Evolutionary conservation across 2,888 invertebrate genomes (phyloP), one percentile per base, ranked within the genome.

Genomic region (Pimpla rufipes): DNA sequence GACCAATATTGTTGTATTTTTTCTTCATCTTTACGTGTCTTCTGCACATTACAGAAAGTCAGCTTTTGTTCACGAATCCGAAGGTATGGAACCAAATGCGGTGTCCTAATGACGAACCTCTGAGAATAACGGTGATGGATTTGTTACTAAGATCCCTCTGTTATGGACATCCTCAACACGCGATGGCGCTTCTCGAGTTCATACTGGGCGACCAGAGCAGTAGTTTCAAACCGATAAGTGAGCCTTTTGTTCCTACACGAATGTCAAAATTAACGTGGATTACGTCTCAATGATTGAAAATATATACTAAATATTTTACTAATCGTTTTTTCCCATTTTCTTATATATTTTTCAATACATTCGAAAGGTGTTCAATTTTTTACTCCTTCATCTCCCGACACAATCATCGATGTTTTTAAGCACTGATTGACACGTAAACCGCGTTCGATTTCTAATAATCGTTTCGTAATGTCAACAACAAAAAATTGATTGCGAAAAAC

Each of bases 161-260:
- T 77, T 64, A 79, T 50, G 77, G 68, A 8, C 78, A 85, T 64
- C 55, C 81, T 6, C 86, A 89, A 13, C 59, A 89, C 47, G 92
- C 90, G 6, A 82, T 87, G 45, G 84, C 78, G 6, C 79, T 92
- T 21, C 89, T 90, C 23, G 77, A 89, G 50, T 87, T 87, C 74
- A 76, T 92, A 59, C 40, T 90, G 6, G n/a, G 21, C 37, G 89
- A 91, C 84, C 92, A 92, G 66, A 66, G 55, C 37, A 87, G 77
- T 29, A 84, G 81, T 79, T 87, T 85, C 84, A 70, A 85, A 67
- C 92, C 91, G 50, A 87, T 92, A 87, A 91, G 91, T 92, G 85
- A 89, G 87, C 55, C 13, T 66, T 57, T 64, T 62, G 5, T 3
- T 23, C 18, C 29, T 21, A 13, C 50, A 23, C 23, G 21, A 66